phyloP scores from a whole-genome alignment of 2,113 vertebrate species.

The Hyaena hyaena region DNA sequence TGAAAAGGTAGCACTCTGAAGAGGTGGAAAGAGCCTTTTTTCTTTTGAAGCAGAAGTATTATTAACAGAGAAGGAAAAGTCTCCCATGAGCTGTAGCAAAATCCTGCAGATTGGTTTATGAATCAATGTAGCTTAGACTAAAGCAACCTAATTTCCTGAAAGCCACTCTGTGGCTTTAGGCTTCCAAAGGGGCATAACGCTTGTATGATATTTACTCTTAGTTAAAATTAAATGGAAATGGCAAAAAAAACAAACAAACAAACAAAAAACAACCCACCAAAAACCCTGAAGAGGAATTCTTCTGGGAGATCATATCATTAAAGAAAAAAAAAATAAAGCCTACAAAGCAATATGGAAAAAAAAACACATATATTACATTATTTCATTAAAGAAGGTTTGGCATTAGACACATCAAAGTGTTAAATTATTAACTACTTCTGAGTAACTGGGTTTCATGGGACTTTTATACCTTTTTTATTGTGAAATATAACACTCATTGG shows the following conservation, averaged over 20 bases:
- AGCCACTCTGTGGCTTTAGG: slow-evolving; percentile 82
- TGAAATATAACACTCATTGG: not conserved
- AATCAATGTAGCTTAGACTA: slow-evolving; percentile 81
- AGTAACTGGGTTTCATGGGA: not conserved
- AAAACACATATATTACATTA: not conserved
- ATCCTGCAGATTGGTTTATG: slow-evolving; percentile 82
- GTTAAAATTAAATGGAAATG: slow-evolving; percentile 83
- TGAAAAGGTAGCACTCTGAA: not conserved
- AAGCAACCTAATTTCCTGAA: slow-evolving; percentile 83
- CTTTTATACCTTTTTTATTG: not conserved
- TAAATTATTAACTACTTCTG: not conserved
- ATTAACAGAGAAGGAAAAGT: slow-evolving; percentile 77
- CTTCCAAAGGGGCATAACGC: slow-evolving; percentile 73
- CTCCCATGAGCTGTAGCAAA: slow-evolving; percentile 79
- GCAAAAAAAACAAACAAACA: not conserved
- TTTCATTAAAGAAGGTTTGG: not conserved
- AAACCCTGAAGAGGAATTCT: not conserved
- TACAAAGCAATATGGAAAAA: not conserved
- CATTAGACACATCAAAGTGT: not conserved
- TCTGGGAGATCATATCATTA: slow-evolving; percentile 28
- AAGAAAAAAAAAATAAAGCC: slow-evolving; percentile 1
- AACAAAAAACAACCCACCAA: no score
- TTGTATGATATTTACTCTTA: slow-evolving; percentile 75
- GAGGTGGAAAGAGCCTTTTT: not conserved
- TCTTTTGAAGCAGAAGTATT: slow-evolving; percentile 51